These are phyloP conservation scores for Cryptotis parvus DNA, from an alignment of 2,113 vertebrate species.

Conservation along the genomic window DNA sequence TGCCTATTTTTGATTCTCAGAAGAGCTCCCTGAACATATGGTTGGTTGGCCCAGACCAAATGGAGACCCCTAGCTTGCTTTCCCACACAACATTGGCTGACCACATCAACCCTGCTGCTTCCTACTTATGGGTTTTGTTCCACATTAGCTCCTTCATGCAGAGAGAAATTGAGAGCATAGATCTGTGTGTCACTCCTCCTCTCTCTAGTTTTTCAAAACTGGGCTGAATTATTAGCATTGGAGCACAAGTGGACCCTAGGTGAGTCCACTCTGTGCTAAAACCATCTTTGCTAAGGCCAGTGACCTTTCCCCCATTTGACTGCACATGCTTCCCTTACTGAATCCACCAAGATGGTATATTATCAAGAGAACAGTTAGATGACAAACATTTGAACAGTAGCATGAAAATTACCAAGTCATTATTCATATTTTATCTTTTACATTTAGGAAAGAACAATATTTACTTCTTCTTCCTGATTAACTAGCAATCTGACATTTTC, in stretches of 20 bases:
- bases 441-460: background rate
- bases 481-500: background rate
- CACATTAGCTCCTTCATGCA: background rate
- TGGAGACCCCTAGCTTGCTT: no score
- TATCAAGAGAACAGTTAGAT: background rate
- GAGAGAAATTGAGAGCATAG: background rate
- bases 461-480: constrained; percentile 6
- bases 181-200: background rate
- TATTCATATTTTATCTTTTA: background rate
- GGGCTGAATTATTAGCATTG: no score
- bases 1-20: background rate
- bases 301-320: background rate
- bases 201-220: no score
- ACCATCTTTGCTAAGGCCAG: background rate
- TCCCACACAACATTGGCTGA: background rate
- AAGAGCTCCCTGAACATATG: background rate
- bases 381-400: background rate
- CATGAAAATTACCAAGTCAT: background rate
- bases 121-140: background rate
- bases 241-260: no score
- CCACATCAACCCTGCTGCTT: background rate
- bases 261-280: no score
- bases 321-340: background rate
- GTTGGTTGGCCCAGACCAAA: background rate
- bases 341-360: background rate